Percentiles rank a stretch among this genome's conserved stretches.
Conservation (phyloP, 2,888 invertebrate genomes). For the Chrysomela aeneicollis region DNA sequence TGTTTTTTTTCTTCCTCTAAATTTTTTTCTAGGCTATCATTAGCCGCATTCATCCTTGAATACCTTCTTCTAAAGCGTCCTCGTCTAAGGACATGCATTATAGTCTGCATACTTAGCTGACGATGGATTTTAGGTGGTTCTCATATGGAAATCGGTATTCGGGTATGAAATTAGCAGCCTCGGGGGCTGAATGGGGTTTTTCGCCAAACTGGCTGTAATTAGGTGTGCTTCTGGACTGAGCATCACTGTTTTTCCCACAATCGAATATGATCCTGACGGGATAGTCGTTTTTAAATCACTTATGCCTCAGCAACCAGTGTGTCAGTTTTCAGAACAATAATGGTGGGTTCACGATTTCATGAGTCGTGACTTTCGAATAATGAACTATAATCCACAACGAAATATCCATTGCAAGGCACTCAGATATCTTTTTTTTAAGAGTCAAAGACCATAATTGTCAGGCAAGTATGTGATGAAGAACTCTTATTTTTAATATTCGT, state of each 20-base stretch:
- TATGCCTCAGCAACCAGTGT: not conserved
- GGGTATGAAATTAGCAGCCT: conserved; percentile 2
- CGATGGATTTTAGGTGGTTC: conserved; percentile 8
- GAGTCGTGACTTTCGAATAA: no score
- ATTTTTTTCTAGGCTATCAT: conserved; percentile 16
- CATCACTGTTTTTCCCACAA: conserved; percentile 2
- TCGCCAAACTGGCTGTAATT: not conserved
- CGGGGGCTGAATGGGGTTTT: not conserved
- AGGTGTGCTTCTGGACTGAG: not conserved
- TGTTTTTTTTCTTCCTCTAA: not conserved
- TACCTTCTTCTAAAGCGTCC: not conserved
- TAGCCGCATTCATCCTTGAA: conserved; percentile 12
- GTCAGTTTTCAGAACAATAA: not conserved
- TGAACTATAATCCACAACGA: no score
- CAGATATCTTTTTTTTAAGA: no score
- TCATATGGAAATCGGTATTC: conserved; percentile 8
- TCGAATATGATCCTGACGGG: not conserved
- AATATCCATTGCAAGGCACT: no score
- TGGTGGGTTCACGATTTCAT: no score
- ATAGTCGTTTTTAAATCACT: not conserved
- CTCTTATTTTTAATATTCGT: no score
- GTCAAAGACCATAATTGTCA: no score
- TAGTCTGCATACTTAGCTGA: conserved; percentile 15
- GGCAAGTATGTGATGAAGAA: no score
- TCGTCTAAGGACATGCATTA: not conserved